Conservation (phyloP, 1,140 invertebrate species). For the Drosophila littoralis region DNA sequence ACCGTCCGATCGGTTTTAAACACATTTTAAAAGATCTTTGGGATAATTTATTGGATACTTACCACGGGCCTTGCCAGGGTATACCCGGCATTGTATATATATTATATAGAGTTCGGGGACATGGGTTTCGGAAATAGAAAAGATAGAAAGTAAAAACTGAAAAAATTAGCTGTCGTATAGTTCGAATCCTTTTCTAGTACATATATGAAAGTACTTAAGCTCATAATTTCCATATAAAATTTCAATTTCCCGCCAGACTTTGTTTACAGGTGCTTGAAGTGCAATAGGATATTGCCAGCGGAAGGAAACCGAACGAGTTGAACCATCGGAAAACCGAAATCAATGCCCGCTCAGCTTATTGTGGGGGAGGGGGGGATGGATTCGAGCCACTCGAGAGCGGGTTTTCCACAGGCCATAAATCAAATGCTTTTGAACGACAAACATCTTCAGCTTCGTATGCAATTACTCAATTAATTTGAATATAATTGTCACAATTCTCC, state of each 20-base stretch:
- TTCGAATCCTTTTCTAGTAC: too few species aligned
- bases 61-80: too few species aligned
- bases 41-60: too few species aligned
- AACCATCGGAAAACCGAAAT: conserved; percentile 1
- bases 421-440: conserved; percentile 61
- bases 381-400: conserved; percentile 35
- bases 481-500: conserved; percentile 83
- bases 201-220: too few species aligned
- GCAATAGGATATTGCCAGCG: conserved; percentile 23
- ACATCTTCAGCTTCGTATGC: conserved; percentile 53
- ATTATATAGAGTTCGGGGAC: too few species aligned
- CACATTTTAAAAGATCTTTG: too few species aligned
- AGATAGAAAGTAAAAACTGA: too few species aligned
- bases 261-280: conserved; percentile 40
- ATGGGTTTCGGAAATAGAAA: too few species aligned
- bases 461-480: conserved; percentile 83
- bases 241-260: background rate
- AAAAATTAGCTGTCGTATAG: too few species aligned
- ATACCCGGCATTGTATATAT: too few species aligned
- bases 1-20: too few species aligned
- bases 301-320: conserved; percentile 3
- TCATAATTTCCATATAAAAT: background rate
- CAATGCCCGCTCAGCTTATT: background rate
- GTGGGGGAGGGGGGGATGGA: background rate
- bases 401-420: conserved; percentile 75